Conservation (phyloP, 2,888 invertebrate genomes). For the Theodoxus fluviatilis region DNA sequence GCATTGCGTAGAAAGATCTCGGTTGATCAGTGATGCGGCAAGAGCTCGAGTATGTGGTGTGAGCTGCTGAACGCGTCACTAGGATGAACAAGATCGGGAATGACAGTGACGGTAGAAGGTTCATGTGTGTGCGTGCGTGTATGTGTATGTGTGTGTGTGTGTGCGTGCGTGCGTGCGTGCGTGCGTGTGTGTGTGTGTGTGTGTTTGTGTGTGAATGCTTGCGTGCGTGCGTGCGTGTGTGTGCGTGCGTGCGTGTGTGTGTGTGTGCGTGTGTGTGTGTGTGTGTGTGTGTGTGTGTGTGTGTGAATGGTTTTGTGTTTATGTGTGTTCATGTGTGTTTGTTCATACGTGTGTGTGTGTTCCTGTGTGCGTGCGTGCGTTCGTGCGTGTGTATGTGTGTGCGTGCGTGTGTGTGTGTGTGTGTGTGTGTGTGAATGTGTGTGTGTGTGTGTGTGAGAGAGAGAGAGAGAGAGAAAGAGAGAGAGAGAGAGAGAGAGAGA, state of each 20-base stretch:
- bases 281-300: constrained; percentile 4
- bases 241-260: constrained; percentile 1
- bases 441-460: background rate
- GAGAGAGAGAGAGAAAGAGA: constrained; percentile 6
- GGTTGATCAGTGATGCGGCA: no score
- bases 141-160: constrained; percentile 18
- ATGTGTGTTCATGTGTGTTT: constrained; percentile 17
- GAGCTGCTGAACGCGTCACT: no score
- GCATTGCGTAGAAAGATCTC: no score
- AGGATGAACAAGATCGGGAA: background rate
- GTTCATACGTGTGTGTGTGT: constrained; percentile 14
- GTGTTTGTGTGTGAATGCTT: constrained; percentile 6
- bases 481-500: constrained; percentile 12
- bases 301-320: background rate
- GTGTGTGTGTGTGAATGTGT: background rate
- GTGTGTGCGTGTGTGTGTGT: constrained; percentile 9
- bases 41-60: no score
- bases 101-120: background rate
- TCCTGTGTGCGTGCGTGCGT: constrained; percentile 24
- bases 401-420: constrained; percentile 12
- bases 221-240: background rate
- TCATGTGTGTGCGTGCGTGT: background rate
- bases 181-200: constrained; percentile 17
- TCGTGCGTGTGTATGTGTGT: constrained; percentile 10
- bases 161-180: constrained; percentile 4